Percentiles rank a stretch among this genome's conserved stretches.
Evolutionary conservation across 2,888 invertebrate genomes (phyloP).

Genomic region (Drosophila buzzatii): DNA sequence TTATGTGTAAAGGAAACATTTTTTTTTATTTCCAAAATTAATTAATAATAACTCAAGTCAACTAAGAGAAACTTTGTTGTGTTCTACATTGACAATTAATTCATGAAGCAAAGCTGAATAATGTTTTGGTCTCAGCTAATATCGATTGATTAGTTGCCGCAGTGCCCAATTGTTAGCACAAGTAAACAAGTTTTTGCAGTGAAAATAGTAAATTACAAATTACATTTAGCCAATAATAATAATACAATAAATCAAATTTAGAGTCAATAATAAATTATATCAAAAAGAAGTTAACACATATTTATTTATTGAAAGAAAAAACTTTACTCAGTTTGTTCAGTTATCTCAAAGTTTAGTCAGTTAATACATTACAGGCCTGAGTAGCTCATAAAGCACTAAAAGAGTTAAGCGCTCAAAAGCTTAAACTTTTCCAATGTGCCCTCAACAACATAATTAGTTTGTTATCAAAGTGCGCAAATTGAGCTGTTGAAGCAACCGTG

Average conservation of each 20-base stretch:
- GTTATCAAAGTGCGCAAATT: conserved; percentile 4
- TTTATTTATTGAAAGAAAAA: not conserved
- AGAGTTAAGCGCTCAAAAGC: not conserved
- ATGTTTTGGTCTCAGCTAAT: not conserved
- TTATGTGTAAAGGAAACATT: not conserved
- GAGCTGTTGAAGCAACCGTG: not conserved
- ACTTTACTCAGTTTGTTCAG: not conserved
- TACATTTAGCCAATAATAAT: not conserved
- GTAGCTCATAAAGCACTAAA: not conserved
- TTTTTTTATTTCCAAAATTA: not conserved
- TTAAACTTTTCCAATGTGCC: not conserved
- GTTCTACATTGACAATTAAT: too few species aligned
- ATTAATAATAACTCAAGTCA: not conserved
- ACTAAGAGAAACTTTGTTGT: not conserved
- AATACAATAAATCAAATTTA: not conserved
- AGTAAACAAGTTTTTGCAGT: conserved; percentile 1
- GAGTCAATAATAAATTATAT: too few species aligned
- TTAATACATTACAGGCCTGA: not conserved
- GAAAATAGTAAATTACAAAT: not conserved
- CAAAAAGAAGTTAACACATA: too few species aligned
- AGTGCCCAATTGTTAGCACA: not conserved
- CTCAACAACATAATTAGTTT: not conserved
- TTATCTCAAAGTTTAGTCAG: conserved; percentile 9
- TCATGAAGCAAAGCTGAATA: conserved; percentile 1
- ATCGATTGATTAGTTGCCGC: conserved; percentile 5